Evolutionary conservation across 1,140 invertebrate species (phyloP), one percentile per base, ranked within the genome.

Genomic region (Odontomachus brunneus): DNA sequence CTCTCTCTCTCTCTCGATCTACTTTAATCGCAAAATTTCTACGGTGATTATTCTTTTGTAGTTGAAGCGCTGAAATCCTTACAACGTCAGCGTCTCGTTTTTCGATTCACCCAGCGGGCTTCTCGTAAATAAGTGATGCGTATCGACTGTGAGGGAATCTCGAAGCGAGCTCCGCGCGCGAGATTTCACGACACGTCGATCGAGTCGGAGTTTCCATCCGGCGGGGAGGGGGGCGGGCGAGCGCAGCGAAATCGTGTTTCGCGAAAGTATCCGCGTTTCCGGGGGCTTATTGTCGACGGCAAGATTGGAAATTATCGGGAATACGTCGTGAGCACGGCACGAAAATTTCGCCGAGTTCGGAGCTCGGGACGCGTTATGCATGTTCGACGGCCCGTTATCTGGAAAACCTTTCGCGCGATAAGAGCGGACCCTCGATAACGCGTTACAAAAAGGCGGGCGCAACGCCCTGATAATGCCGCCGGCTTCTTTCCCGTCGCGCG

Each of bases 391-490:
- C 19, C 26, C 59, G 81, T 85, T 85, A 85, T 85, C 80, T 69
- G 62, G 51, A 85, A 83, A 83, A 83, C 67, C 71, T 83, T 84
- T 83, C 4, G 49, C 48, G 63, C 60, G 84, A 85, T 85, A 85
- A 85, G 60, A 75, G 62, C 49, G 44, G 29, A 63, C 67, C 81
- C 84, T 71, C 76, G 76, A 85, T 76, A 87, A 85, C 69, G 51
- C 83, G 57, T 67, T 57, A 78, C 57, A 81, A 84, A 87, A 87
- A 82, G 57, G 85, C 76, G 57, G 65, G 85, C 83, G 83, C 83
- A 86, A 86, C 73, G 53, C 82, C 75, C 69, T 82, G 83, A 85
- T 86, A 84, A 86, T 73, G 51, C 22, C 17, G 33, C 51, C 53
- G 38, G 22, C 33, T 57, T 73, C 48, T 86, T 72, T 86, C 53